phyloP scores from a whole-genome alignment of 2,888 invertebrate species.

The Augiades crinisus region DNA sequence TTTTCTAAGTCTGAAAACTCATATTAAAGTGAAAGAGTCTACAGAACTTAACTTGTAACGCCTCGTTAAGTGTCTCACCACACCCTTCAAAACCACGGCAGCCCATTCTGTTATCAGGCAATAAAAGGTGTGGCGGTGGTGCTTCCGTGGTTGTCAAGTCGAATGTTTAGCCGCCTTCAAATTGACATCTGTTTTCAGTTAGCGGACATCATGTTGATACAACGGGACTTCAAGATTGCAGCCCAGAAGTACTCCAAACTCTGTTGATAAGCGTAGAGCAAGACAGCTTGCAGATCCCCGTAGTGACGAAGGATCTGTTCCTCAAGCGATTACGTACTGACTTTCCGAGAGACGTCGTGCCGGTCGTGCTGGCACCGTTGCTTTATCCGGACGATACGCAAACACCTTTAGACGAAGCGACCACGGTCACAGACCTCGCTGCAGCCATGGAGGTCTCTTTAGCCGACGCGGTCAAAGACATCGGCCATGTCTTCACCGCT shows the following conservation, averaged over 20 bases:
- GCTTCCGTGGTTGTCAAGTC: too few species aligned
- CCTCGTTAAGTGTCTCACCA: too few species aligned
- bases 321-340: constrained; percentile 87
- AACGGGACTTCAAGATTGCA: constrained; percentile 89
- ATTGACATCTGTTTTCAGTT: constrained; percentile 49
- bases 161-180: too few species aligned
- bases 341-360: constrained; percentile 89
- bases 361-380: constrained; percentile 90
- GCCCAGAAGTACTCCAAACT: constrained; percentile 88
- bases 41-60: too few species aligned
- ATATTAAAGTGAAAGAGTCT: too few species aligned
- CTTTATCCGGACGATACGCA: constrained; percentile 86
- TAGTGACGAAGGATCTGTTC: constrained; percentile 79
- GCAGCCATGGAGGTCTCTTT: constrained; percentile 82
- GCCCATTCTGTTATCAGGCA: too few species aligned
- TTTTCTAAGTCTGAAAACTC: too few species aligned
- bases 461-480: constrained; percentile 91
- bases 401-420: constrained; percentile 72
- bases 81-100: too few species aligned
- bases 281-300: constrained; percentile 79
- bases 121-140: too few species aligned
- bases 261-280: constrained; percentile 70
- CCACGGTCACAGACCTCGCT: constrained; percentile 67
- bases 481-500: constrained; percentile 91
- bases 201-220: constrained; percentile 80